Evolutionary conservation across 2,113 vertebrate genomes (phyloP).

Genomic region (Catharus bicknelli): DNA sequence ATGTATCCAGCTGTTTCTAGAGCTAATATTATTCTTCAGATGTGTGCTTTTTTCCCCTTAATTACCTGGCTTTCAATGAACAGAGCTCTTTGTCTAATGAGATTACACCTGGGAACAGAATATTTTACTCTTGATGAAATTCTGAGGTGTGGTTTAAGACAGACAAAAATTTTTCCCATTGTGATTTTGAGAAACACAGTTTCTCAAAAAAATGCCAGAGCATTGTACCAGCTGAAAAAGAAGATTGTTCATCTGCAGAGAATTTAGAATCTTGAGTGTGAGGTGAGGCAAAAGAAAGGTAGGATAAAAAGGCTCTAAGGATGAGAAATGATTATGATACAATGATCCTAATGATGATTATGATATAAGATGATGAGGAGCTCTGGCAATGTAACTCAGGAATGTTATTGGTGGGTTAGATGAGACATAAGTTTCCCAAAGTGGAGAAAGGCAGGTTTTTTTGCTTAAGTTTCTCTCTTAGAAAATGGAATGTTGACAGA

Average conservation of each 20-base stretch:
- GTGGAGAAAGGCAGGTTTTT: neutral
- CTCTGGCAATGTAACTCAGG: neutral
- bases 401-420: neutral
- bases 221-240: neutral
- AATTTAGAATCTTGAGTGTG: neutral
- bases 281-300: neutral
- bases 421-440: neutral
- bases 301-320: neutral
- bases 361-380: neutral
- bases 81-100: neutral
- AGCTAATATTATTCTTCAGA: conserved; percentile 17
- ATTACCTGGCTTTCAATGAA: conserved; percentile 19
- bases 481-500: neutral
- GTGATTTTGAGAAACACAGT: neutral
- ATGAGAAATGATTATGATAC: neutral
- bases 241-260: too few species aligned
- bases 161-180: neutral
- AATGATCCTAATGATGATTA: neutral
- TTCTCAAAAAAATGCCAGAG: neutral
- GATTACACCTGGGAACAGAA: neutral
- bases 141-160: neutral
- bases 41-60: neutral
- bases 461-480: neutral
- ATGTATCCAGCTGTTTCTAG: conserved; percentile 39
- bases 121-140: conserved; percentile 6